Base-by-base conservation (phyloP, 2,797 vertebrate species). In the Phoebastria nigripes region DNA sequence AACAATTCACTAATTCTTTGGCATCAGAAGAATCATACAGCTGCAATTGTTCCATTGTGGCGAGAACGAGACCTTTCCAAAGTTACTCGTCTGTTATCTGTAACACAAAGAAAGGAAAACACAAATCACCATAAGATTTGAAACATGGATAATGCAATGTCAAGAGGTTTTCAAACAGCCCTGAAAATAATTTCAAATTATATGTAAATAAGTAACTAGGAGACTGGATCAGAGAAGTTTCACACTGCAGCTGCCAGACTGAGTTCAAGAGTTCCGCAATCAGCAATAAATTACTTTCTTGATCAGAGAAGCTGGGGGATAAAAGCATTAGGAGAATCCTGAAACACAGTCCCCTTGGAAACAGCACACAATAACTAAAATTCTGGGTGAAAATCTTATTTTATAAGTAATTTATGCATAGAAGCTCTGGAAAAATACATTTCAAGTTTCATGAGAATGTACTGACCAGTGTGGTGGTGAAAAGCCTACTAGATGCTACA, bases 11-110 rank as follows among this genome's bases (percentile, higher is more conserved):
- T 93, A 96, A 94, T 97, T 98, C 98, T 99, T 99, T 99, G 99
- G 98, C 98, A 98, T 98, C 97, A 97, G 97, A 90, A 95, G 87
- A 96, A 98, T 99, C 99, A 99, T 98, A 99, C 98, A 91, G 98
- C 98, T 96, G 98, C 97, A 94, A 98, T 97, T 95, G 98, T 97
- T 98, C 98, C 98, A 92, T 98, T 99, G 98, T 99, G 99, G 86
- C 99, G 99, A 51, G 99, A 99, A 87, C 99, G 99, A 89, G 99
- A 99, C 98, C 99, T 99, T 98, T 99, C 99, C 98, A 99, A 98
- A 98, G 98, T 98, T 80, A 97, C 98, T 71, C 98, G 98, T 79
- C 99, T 99, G 98, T 99, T 99, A 98, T 99, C 99, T 99, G 98
- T 69, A 98, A 98, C 87, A 98, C 87, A 98, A 97, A 97, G 79